Conservation (phyloP, 2,113 vertebrate species). For the Poicephalus meyeri region DNA sequence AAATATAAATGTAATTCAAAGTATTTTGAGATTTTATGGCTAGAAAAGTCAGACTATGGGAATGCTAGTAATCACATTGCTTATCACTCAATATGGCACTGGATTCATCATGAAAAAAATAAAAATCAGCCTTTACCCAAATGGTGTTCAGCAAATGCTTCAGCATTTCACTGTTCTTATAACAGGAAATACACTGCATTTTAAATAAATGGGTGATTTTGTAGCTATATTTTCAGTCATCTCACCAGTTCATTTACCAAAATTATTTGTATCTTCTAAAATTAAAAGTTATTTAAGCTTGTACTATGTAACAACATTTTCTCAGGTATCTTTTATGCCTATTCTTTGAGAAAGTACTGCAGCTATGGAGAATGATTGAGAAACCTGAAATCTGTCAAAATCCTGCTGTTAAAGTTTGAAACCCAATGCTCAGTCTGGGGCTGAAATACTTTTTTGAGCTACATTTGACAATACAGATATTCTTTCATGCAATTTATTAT, state of each 20-base stretch:
- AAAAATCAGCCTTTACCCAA: neutral
- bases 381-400: neutral
- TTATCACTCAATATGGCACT: neutral
- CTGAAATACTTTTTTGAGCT: neutral
- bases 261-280: neutral
- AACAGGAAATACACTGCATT: neutral
- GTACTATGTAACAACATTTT: neutral
- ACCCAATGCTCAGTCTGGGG: rapidly evolving
- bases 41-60: neutral
- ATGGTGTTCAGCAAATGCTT: neutral
- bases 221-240: neutral
- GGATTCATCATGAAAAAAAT: neutral
- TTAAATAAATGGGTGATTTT: neutral
- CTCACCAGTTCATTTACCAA: neutral
- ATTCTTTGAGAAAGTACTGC: neutral
- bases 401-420: neutral
- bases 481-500: neutral
- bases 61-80: neutral
- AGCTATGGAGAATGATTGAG: neutral
- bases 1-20: neutral
- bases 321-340: neutral
- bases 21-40: neutral
- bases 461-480: neutral
- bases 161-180: neutral
- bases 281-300: neutral